phyloP scores from a whole-genome alignment of 2,888 invertebrate species.

The Bellardia pandia region DNA sequence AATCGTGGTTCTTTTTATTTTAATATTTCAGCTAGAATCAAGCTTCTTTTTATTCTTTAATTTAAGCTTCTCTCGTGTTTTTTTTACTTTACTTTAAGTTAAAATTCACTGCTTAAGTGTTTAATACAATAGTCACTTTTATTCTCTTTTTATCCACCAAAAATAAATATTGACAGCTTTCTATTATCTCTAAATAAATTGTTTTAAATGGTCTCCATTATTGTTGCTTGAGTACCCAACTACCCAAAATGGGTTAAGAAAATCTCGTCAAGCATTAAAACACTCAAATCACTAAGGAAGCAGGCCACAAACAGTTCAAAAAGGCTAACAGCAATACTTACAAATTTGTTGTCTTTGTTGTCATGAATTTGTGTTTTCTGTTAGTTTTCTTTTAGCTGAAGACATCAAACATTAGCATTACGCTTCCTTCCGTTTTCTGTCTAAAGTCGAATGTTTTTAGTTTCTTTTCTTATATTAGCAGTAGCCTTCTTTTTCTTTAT shows the following conservation, averaged over 20 bases:
- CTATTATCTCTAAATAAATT: too few relatives aligned
- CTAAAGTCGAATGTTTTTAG: background rate
- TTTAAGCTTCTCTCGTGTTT: too few relatives aligned
- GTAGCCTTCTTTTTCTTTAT: background rate
- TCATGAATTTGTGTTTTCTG: background rate
- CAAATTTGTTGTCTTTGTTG: background rate
- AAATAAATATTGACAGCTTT: too few relatives aligned
- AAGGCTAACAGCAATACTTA: background rate
- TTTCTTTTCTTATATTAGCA: background rate
- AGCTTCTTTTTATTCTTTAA: too few relatives aligned
- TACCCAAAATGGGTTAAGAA: background rate
- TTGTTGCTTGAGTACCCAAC: too few relatives aligned
- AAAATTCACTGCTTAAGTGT: too few relatives aligned
- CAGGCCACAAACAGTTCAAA: background rate
- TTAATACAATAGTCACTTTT: too few relatives aligned
- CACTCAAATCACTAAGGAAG: background rate
- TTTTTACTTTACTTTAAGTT: too few relatives aligned
- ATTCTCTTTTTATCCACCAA: too few relatives aligned
- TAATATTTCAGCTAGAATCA: too few relatives aligned
- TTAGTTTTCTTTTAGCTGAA: background rate
- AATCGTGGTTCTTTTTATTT: too few relatives aligned
- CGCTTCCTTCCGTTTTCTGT: background rate
- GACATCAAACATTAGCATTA: background rate
- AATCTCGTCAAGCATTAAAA: background rate
- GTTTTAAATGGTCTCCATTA: too few relatives aligned